phyloP scores from a whole-genome alignment of 92 coral and sea anemone genomes.

The Phymanthus crucifer region DNA sequence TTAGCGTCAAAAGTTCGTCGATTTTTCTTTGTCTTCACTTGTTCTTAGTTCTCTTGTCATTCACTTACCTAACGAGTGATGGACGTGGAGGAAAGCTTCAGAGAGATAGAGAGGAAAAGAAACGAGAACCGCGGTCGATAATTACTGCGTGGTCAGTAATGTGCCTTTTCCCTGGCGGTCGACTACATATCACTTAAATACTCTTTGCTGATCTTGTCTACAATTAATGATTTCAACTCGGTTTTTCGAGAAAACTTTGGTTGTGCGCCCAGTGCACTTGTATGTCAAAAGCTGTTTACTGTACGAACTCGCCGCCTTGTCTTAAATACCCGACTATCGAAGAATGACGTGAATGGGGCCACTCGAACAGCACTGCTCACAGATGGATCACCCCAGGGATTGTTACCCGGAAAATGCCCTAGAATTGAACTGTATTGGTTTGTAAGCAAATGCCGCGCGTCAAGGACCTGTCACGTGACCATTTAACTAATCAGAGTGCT shows the following conservation, averaged over 20 bases:
- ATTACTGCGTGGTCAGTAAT: not conserved
- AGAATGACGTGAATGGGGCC: not conserved
- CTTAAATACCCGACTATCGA: constrained; percentile 1
- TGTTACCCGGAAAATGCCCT: not conserved
- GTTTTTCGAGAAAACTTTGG: not conserved
- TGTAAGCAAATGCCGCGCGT: constrained; percentile 19
- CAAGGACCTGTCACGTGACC: constrained; percentile 16
- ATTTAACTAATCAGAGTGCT: constrained; percentile 8
- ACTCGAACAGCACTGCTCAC: not conserved
- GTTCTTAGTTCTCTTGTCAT: not conserved
- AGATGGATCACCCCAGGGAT: not conserved
- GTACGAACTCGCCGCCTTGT: not conserved
- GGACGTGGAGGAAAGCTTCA: not conserved
- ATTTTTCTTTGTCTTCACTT: not conserved
- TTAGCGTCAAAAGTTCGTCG: not conserved
- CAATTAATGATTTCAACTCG: not conserved
- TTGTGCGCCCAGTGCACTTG: constrained; percentile 16
- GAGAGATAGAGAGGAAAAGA: not conserved
- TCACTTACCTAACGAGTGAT: not conserved
- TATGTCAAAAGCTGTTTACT: constrained; percentile 8
- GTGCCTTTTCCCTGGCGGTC: not conserved
- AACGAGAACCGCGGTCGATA: not conserved
- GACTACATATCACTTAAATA: not conserved
- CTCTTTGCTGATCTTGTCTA: not conserved
- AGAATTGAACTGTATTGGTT: constrained; percentile 2